Evolutionary conservation across 2,888 invertebrate species (phyloP).

Genomic region (Lochmaea crataegi): DNA sequence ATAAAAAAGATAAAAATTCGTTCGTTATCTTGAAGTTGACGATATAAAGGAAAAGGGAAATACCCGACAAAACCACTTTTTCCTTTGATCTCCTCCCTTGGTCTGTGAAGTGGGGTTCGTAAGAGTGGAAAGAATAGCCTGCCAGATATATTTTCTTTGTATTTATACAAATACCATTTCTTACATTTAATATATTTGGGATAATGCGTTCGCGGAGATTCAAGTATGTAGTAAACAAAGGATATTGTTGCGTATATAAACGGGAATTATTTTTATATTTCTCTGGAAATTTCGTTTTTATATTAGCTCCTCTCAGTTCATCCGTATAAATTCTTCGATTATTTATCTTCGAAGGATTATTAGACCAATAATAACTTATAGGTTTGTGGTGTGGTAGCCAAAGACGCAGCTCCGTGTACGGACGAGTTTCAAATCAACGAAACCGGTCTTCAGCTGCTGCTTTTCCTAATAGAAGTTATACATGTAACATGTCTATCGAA

Average conservation of each 20-base stretch:
- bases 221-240: neutral
- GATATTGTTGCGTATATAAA: neutral
- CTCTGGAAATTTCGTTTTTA: no score
- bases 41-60: slow-evolving; percentile 13
- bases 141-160: slow-evolving; percentile 5
- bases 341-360: no score
- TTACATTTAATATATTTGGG: neutral
- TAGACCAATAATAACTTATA: no score
- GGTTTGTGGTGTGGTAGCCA: no score
- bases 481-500: no score
- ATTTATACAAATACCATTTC: slow-evolving; percentile 11
- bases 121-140: slow-evolving; percentile 13
- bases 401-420: no score
- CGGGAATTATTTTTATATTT: neutral
- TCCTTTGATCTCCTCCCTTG: slow-evolving; percentile 12
- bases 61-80: slow-evolving; percentile 8
- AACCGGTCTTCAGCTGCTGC: no score
- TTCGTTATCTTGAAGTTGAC: slow-evolving; percentile 8
- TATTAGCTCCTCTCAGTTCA: neutral
- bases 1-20: slow-evolving; percentile 4
- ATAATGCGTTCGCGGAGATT: neutral
- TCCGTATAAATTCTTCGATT: neutral
- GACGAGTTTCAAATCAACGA: no score
- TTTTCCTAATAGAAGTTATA: no score
- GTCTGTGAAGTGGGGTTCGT: slow-evolving; percentile 2